Percentiles rank a stretch among this genome's conserved stretches.
Conservation (phyloP, 2,113 vertebrate genomes). For the Geococcyx californianus region DNA sequence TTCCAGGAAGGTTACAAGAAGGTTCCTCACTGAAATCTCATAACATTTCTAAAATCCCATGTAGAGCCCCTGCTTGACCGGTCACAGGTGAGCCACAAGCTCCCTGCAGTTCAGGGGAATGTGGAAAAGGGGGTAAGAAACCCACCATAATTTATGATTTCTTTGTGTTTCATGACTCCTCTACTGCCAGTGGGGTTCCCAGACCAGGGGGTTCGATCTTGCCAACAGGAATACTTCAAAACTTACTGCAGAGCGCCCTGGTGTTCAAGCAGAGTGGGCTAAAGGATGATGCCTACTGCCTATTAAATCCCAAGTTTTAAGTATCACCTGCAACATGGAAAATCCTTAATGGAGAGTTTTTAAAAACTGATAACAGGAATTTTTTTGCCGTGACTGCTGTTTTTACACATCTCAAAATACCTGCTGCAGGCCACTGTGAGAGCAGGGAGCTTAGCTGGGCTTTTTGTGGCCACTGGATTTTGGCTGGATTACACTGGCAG, state of each 20-base stretch:
- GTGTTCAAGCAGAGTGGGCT: background rate
- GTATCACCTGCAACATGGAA: background rate
- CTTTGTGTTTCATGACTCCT: background rate
- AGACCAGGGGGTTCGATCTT: background rate
- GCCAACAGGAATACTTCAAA: background rate
- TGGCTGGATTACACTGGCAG: background rate
- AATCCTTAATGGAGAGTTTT: background rate
- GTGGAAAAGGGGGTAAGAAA: background rate
- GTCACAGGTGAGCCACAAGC: background rate
- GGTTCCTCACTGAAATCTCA: background rate
- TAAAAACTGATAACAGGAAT: background rate
- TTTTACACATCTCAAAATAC: background rate
- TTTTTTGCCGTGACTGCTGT: background rate
- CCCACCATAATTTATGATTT: background rate
- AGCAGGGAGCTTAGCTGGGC: background rate
- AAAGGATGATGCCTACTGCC: background rate
- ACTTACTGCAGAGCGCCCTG: background rate
- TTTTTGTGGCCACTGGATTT: background rate
- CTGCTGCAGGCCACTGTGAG: background rate
- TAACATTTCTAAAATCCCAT: background rate
- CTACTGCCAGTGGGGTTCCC: background rate
- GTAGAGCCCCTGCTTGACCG: background rate
- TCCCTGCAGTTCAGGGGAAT: background rate
- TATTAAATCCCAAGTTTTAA: background rate
- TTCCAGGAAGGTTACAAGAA: constrained; percentile 8